Evolutionary conservation across 92 coral and sea anemone species (phyloP), one percentile per base, ranked within the genome.

Genomic region (Virgularia gustaviana): DNA sequence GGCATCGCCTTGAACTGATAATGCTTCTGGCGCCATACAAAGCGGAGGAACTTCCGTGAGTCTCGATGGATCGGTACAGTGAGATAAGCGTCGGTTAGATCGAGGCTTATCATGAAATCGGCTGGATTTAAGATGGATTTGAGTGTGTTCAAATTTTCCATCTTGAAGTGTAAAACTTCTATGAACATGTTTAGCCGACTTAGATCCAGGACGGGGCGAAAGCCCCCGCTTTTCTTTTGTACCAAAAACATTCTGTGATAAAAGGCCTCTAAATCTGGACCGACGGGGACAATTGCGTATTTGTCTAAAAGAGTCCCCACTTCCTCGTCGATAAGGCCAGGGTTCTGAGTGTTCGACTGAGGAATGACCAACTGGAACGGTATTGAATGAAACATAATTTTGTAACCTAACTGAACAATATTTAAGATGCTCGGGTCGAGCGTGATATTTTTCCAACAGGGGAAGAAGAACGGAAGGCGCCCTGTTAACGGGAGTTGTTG

Each of bases 61-160:
- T 38, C 36, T 3, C 11, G 24, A 42, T 71, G 78, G 6, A 79
- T 28, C 27, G 72, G 63, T 19, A 49, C 70, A 0, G 73, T n/a
- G 49, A 71, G 63, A 22, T 59, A 78, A 0, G 78, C 78, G 11
- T 78, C 71, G 44, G 27, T 70, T 15, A 78, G 36, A 63, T 71
- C 83, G 39, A 70, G 36, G 7, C 37, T 49, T 57, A 75, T 43
- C 83, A 60, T 68, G 76, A 38, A 67, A 58, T 78, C 78, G 58
- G 60, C 71, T 44, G 23, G 47, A 28, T 65, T 57, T 37, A 57
- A 27, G 1, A 79, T 43, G 38, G 72, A 65, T 8, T 66, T 43
- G 27, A 79, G 56, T 12, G 71, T 35, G 32, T 38, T 55, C 10
- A 79, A 42, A 47, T 71, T 76, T 43, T 79, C 83, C 83, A 79